A percentile compares a stretch with the other conserved stretches of the same genome.
Conservation (phyloP, 2,888 invertebrate genomes). For the Teleiodes luculella region DNA sequence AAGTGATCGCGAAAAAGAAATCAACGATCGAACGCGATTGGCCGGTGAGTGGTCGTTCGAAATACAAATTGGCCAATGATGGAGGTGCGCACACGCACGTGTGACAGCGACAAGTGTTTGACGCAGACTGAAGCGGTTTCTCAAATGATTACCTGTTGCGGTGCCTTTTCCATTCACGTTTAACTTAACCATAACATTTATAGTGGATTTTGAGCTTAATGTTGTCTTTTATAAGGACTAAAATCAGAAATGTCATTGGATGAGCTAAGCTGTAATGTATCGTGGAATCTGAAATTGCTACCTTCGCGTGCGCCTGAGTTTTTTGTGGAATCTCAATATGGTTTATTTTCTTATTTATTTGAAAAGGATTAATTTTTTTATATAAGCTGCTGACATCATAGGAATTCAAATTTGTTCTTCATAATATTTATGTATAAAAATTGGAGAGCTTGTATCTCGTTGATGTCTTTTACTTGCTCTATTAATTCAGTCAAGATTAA, state of each 20-base stretch:
- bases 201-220: conserved; percentile 21
- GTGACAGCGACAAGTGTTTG: conserved; percentile 54
- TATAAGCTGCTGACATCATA: neutral
- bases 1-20: conserved; percentile 62
- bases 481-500: too few species aligned
- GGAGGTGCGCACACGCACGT: conserved; percentile 48
- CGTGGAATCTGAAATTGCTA: conserved; percentile 42
- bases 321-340: conserved; percentile 59
- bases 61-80: conserved; percentile 58
- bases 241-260: conserved; percentile 17
- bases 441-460: neutral
- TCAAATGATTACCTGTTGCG: conserved; percentile 61
- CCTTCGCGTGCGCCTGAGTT: conserved; percentile 73
- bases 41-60: conserved; percentile 58
- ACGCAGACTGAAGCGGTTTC: conserved; percentile 65
- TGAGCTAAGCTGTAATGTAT: conserved; percentile 34
- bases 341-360: conserved; percentile 34
- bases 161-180: conserved; percentile 69
- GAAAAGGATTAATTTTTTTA: neutral
- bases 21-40: conserved; percentile 67
- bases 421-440: neutral
- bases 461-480: too few species aligned
- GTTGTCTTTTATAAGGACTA: neutral
- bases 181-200: conserved; percentile 33
- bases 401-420: too few species aligned